Conservation (phyloP, 2,113 vertebrate genomes). For the Silurus meridionalis region DNA sequence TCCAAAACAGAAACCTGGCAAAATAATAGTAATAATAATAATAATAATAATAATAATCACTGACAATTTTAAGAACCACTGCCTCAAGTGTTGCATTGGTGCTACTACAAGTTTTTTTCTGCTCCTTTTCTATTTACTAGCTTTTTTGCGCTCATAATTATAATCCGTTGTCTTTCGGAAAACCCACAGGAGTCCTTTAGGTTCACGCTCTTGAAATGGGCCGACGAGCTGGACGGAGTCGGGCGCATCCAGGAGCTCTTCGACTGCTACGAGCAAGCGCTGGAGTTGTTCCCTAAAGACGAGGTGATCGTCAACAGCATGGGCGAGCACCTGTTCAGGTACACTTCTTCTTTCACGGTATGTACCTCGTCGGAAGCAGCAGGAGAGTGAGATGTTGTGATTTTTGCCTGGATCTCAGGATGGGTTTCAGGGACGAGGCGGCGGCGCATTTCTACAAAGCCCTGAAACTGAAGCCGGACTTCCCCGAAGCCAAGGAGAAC, state of each 20-base stretch:
- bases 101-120: too few relatives aligned
- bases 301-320: constrained; percentile 97
- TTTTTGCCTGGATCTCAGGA: constrained; percentile 66
- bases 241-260: constrained; percentile 89
- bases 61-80: too few relatives aligned
- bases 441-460: constrained; percentile 95
- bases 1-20: too few relatives aligned
- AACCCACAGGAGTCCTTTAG: constrained; percentile 87
- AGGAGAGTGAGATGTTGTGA: too few relatives aligned
- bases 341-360: constrained; percentile 26
- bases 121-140: too few relatives aligned
- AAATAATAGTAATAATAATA: too few relatives aligned
- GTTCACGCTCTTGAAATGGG: constrained; percentile 92
- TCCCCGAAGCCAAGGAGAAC: constrained; percentile 90
- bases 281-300: constrained; percentile 89
- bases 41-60: too few relatives aligned
- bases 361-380: not conserved
- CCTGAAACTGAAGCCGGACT: constrained; percentile 89
- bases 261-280: constrained; percentile 92
- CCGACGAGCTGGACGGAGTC: constrained; percentile 89
- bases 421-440: constrained; percentile 96
- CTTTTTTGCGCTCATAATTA: not conserved
- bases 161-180: too few relatives aligned
- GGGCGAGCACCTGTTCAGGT: constrained; percentile 99
- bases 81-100: too few relatives aligned